Percentiles rank a stretch among this genome's conserved stretches.
phyloP scores from a whole-genome alignment of 2,797 vertebrate species.

The Rhinogobio ventralis region DNA sequence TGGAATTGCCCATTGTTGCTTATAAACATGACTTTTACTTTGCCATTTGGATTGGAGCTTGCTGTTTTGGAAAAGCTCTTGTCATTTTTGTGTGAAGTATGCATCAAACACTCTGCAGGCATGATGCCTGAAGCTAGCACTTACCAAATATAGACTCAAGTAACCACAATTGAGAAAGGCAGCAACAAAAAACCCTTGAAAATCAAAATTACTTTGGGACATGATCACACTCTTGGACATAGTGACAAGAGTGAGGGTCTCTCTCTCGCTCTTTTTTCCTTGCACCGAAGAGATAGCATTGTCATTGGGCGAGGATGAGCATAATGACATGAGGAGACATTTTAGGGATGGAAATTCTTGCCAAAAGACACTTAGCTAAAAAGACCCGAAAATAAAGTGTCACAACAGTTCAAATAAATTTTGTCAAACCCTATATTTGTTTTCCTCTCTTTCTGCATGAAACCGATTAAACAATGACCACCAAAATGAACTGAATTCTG shows the following conservation, averaged over 20 bases:
- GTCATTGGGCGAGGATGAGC: slow-evolving; percentile 66
- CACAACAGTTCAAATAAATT: slow-evolving; percentile 78
- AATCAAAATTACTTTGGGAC: slow-evolving; percentile 3
- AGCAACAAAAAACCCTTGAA: background rate
- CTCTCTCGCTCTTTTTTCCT: slow-evolving; percentile 20
- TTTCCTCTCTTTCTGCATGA: slow-evolving; percentile 66
- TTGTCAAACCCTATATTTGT: slow-evolving; percentile 75
- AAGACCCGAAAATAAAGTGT: slow-evolving; percentile 79
- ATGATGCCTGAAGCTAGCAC: background rate
- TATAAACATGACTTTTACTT: background rate
- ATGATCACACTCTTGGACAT: slow-evolving; percentile 13
- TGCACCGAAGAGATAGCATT: slow-evolving; percentile 64
- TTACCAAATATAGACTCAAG: slow-evolving; percentile 10
- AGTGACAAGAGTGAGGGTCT: background rate
- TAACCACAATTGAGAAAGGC: slow-evolving; percentile 1
- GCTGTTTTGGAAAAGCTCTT: background rate
- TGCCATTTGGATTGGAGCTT: background rate
- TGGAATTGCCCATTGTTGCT: background rate
- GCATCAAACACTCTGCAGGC: slow-evolving; percentile 12
- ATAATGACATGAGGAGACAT: slow-evolving; percentile 70
- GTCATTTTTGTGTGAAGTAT: background rate
- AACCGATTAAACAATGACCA: slow-evolving; percentile 76
- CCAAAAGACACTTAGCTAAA: slow-evolving; percentile 75
- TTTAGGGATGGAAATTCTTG: slow-evolving; percentile 74
- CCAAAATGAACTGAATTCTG: slow-evolving; percentile 75